Evolutionary conservation across 2,888 invertebrate genomes (phyloP).

Genomic region (Yponomeuta evonymella): DNA sequence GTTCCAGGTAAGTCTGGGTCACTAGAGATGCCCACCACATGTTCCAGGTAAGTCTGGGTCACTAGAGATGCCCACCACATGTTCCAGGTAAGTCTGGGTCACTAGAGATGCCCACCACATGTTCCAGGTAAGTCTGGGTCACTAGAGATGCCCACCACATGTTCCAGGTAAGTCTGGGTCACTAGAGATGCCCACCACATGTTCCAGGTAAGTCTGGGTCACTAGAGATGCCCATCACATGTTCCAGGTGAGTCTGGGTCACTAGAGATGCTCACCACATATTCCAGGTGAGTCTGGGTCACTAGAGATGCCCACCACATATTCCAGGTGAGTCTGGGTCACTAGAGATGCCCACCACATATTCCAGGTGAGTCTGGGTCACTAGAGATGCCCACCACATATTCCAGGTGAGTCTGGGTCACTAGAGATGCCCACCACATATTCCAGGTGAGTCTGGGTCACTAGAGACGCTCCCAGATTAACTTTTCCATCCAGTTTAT

Average conservation of each 20-base stretch:
- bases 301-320: slow-evolving; percentile 90
- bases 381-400: slow-evolving; percentile 35
- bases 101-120: slow-evolving; percentile 91
- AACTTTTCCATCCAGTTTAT: too few species aligned
- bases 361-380: too few species aligned
- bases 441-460: too few species aligned
- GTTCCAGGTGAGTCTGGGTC: slow-evolving; percentile 97
- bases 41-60: slow-evolving; percentile 94
- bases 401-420: slow-evolving; percentile 80
- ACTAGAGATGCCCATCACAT: slow-evolving; percentile 91
- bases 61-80: slow-evolving; percentile 98
- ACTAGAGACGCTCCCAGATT: too few species aligned
- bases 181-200: slow-evolving; percentile 98
- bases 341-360: slow-evolving; percentile 88
- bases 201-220: slow-evolving; percentile 95
- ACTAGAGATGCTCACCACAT: slow-evolving; percentile 88
- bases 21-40: slow-evolving; percentile 94
- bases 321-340: slow-evolving; percentile 96
- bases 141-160: slow-evolving; percentile 93
- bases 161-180: slow-evolving; percentile 94
- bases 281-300: slow-evolving; percentile 85
- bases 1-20: slow-evolving; percentile 96
- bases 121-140: slow-evolving; percentile 96
- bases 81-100: slow-evolving; percentile 95
- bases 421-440: too few species aligned